Conservation (phyloP, 2,888 invertebrate genomes). For the Papilio protenor region DNA sequence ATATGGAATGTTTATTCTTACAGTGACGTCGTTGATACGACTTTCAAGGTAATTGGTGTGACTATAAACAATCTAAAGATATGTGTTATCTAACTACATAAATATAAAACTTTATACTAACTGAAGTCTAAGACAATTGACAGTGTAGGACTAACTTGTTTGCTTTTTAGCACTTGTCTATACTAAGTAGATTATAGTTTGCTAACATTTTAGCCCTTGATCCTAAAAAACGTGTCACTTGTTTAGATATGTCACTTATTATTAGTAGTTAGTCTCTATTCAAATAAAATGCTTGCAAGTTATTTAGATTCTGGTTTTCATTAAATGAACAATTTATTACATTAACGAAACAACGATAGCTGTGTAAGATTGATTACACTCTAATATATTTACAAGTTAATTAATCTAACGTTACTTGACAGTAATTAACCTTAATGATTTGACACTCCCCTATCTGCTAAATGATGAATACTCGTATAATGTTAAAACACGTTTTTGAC, state of each 20-base stretch:
- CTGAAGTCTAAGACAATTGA: not conserved
- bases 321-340: not conserved
- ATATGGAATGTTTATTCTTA: not conserved
- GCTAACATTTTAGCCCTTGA: slow-evolving; percentile 8
- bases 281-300: not conserved
- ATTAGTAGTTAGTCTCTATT: not conserved
- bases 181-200: not conserved
- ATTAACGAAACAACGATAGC: not conserved
- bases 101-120: not conserved
- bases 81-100: not conserved
- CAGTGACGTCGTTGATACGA: not conserved
- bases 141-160: not conserved
- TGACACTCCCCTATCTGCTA: slow-evolving; percentile 8
- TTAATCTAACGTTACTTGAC: slow-evolving; percentile 11
- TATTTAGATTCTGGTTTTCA: not conserved
- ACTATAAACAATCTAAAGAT: not conserved
- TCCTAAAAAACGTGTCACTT: not conserved
- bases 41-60: not conserved
- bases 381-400: slow-evolving; percentile 21
- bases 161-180: not conserved
- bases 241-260: not conserved
- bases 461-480: not conserved
- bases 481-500: not conserved
- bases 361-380: slow-evolving; percentile 6
- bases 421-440: slow-evolving; percentile 22